Base-by-base conservation (phyloP, 2,113 vertebrate genomes). In the Herpetotheres cachinnans region DNA sequence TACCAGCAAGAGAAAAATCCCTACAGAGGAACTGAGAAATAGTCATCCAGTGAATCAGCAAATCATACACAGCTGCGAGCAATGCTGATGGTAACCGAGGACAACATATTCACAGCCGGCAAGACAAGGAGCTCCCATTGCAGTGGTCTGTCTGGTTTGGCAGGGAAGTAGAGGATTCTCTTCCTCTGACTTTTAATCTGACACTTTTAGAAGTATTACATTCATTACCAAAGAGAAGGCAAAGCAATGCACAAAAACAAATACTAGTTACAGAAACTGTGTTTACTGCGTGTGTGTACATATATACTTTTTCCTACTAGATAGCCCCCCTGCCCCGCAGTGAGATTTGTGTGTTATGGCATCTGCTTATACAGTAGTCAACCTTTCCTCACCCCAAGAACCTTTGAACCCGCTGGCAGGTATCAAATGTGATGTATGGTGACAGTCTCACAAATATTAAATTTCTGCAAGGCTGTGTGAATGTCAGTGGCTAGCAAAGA, bases 31-130 rank as follows among this genome's bases (percentile, higher is more conserved):
- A 54, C 80, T 69, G 56, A 69, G 46, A 63, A 89, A 79, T 9
- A 92, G 52, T 69, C 56, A 87, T 18, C 38, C n/a, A 54, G 66
- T 93, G 93, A 94, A 87, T 94, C 86, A 91, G 80, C 77, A 79
- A 84, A 77, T 36, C 56, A 54, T 34, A 25, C 21, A 34, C 44
- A 94, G 73, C 84, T 91, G 85, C 42, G 65, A 54, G 56, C 65
- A 73, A 32, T 30, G 49, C 24, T 69, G 71, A 58, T 91, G 56
- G 70, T 29, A 80, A 69, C 58, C 18, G 3, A 69, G 73, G 86
- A 18, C 46, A 72, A 78, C 74, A 56, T 61, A 72, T 9, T 91
- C 86, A 40, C 54, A 77, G 36, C 59, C 8, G 4, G 69, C 54
- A 52, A 73, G 38, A 58, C 29, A 55, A 18, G 0, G 2, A 67